A percentile compares a stretch with the other conserved stretches of the same genome.
Evolutionary conservation across 2,113 vertebrate genomes (phyloP).

Genomic region (Gila orcuttii): DNA sequence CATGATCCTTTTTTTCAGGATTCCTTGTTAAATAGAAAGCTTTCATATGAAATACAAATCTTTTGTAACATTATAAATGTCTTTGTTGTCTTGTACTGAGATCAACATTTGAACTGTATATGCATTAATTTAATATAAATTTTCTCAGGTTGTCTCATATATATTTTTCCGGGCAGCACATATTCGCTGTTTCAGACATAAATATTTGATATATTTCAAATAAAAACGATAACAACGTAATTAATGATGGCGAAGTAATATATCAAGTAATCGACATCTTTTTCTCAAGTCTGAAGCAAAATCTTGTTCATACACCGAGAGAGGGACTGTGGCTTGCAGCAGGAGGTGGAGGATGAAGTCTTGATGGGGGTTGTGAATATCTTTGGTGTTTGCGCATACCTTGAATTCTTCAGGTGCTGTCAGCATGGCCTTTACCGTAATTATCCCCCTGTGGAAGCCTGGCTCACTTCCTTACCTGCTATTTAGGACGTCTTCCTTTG

Average conservation of each 20-base stretch:
- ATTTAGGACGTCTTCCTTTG: slow-evolving; percentile 3
- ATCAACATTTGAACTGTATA: too few species aligned
- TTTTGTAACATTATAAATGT: neutral
- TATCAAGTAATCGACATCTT: neutral
- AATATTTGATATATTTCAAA: neutral
- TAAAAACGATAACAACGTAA: neutral
- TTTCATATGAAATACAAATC: neutral
- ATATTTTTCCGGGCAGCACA: neutral
- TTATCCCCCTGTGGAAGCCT: slow-evolving; percentile 69
- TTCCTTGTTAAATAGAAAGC: neutral
- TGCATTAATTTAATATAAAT: neutral
- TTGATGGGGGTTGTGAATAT: slow-evolving; percentile 48
- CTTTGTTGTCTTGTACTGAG: neutral
- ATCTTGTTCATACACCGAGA: slow-evolving; percentile 39
- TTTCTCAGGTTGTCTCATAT: neutral
- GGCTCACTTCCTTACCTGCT: slow-evolving; percentile 36
- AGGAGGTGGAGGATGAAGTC: slow-evolving; percentile 8
- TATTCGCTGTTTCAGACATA: neutral
- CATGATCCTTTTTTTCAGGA: neutral
- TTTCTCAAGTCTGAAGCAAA: neutral
- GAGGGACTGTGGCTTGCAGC: slow-evolving; percentile 29
- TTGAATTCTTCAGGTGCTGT: slow-evolving; percentile 78
- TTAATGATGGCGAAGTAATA: neutral
- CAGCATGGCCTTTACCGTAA: slow-evolving; percentile 68
- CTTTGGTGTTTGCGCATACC: slow-evolving; percentile 68